A percentile compares a stretch with the other conserved stretches of the same genome.
Evolutionary conservation across 2,113 vertebrate species (phyloP).

Genomic region (Hoplias malabaricus): DNA sequence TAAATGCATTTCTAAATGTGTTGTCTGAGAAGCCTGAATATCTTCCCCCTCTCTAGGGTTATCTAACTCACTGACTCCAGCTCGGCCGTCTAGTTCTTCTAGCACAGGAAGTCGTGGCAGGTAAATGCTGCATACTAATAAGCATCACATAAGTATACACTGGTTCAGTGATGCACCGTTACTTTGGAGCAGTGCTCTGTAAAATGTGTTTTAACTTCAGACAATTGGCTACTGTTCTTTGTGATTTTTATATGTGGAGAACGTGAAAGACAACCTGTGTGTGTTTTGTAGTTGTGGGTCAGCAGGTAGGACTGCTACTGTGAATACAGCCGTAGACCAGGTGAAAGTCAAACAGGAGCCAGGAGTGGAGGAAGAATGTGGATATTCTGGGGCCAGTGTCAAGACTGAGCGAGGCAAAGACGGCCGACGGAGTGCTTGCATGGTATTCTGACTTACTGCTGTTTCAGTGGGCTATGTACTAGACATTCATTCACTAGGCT

Average conservation of each 20-base stretch:
- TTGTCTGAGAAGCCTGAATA: not conserved
- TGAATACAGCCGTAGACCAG: slow-evolving; percentile 78
- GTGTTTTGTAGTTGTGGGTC: slow-evolving; percentile 82
- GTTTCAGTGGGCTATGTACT: too few relatives aligned
- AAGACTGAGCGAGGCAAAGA: slow-evolving; percentile 90
- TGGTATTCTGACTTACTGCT: slow-evolving; percentile 80
- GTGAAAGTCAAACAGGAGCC: slow-evolving; percentile 95
- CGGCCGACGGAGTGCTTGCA: slow-evolving; percentile 91
- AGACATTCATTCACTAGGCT: too few relatives aligned
- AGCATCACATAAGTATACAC: too few relatives aligned
- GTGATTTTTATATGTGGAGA: not conserved
- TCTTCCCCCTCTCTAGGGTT: slow-evolving; percentile 74
- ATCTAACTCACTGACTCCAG: slow-evolving; percentile 91
- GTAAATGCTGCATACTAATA: slow-evolving; percentile 71
- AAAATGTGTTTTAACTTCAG: too few relatives aligned
- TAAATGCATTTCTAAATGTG: not conserved
- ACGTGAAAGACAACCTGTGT: not conserved
- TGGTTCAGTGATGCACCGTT: too few relatives aligned
- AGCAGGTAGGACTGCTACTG: slow-evolving; percentile 78
- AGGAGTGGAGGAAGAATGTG: slow-evolving; percentile 86
- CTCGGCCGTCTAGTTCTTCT: slow-evolving; percentile 93
- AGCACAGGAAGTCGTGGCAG: slow-evolving; percentile 98
- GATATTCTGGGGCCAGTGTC: slow-evolving; percentile 79
- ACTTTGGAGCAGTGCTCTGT: too few relatives aligned
- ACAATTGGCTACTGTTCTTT: not conserved